These are phyloP conservation scores for Tolmerus cingulatus DNA, from an alignment of 2,888 invertebrate species.

Conservation along the genomic window DNA sequence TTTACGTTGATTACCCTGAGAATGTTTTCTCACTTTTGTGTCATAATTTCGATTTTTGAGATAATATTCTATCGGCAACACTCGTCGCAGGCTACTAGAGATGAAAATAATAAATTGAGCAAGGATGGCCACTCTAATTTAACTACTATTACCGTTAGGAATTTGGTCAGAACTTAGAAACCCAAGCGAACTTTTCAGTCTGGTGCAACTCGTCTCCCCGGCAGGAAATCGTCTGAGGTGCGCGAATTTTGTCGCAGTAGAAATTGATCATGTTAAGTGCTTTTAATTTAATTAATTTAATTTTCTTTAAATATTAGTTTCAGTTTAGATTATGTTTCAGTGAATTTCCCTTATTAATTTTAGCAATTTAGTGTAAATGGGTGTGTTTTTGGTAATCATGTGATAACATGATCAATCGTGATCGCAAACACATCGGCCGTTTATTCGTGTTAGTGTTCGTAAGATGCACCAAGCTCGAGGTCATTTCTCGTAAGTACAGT, in stretches of 20 bases:
- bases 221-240: too few species aligned
- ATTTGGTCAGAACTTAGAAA: too few species aligned
- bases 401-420: background rate
- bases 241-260: background rate
- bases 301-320: background rate
- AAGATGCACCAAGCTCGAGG: background rate
- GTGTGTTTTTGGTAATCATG: background rate
- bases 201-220: background rate
- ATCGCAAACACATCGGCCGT: background rate
- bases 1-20: too few species aligned
- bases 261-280: background rate
- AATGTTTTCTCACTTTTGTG: too few species aligned
- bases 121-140: background rate
- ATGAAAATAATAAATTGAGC: background rate
- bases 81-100: background rate
- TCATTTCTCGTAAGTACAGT: background rate
- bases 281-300: background rate
- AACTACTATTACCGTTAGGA: background rate
- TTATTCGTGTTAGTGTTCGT: background rate
- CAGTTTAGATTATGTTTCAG: background rate
- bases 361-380: too few species aligned
- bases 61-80: background rate
- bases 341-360: background rate
- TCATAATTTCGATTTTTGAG: too few species aligned
- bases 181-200: background rate